These are phyloP conservation scores for Scolopax rusticola DNA, from an alignment of 2,797 vertebrate species.

Conservation along the genomic window DNA sequence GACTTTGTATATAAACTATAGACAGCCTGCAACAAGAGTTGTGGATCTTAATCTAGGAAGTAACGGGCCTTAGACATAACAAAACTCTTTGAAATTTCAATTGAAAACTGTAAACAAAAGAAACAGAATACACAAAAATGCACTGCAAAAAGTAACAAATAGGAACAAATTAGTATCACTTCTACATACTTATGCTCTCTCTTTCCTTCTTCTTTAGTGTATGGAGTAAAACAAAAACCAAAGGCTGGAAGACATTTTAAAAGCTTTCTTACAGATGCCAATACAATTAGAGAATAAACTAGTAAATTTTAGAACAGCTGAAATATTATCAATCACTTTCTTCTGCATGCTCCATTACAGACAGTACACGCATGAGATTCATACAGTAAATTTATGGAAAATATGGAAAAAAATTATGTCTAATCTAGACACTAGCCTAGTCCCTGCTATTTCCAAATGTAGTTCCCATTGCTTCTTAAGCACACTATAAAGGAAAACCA, in stretches of 20 bases:
- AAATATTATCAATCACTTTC: neutral
- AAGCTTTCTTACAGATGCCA: neutral
- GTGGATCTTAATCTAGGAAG: slow-evolving; percentile 15
- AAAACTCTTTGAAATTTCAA: neutral
- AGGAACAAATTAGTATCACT: neutral
- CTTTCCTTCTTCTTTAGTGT: neutral
- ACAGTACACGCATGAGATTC: neutral
- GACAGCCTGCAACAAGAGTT: slow-evolving; percentile 8
- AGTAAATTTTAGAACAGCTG: neutral
- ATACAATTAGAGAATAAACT: neutral
- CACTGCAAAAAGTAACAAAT: neutral
- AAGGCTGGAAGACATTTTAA: neutral
- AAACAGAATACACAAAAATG: neutral
- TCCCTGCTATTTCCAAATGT: neutral
- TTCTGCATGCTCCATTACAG: neutral
- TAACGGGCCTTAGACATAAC: neutral
- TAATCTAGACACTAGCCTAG: neutral
- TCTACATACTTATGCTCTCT: neutral
- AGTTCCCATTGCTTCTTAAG: neutral
- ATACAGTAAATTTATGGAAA: neutral
- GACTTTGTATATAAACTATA: neutral
- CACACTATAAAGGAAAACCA: neutral
- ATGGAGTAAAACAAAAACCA: neutral
- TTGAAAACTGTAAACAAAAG: neutral
- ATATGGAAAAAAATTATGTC: neutral